Base-by-base conservation (phyloP, 2,113 vertebrate genomes). In the Nestor notabilis region DNA sequence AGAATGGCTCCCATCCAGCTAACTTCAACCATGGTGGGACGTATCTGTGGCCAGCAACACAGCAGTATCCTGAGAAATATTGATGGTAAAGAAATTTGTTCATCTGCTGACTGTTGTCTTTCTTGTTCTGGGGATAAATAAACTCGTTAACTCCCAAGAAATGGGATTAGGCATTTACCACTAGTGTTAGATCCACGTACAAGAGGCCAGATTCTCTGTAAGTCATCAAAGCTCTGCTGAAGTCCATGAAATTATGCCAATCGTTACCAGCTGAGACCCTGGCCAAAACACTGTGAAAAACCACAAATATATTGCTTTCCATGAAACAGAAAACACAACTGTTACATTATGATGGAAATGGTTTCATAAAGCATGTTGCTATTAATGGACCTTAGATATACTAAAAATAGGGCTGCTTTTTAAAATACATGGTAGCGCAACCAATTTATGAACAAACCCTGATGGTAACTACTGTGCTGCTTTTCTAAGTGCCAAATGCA, bases 401-500 rank as follows among this genome's bases (percentile, higher is more conserved):
- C 27, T 66, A 71, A 94, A 89, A 95, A 78, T 71, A 93, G 18
- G 28, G 15, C 75, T 88, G 18, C 33, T 83, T 12, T 81, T 92
- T 92, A 75, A 95, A 92, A 88, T 86, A 74, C 8, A 35, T 7
- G 35, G 29, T 49, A 71, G 25, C 83, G 18, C 49, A 46, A 84
- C 37, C 68, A 68, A 50, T 74, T 92, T 89, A 83, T 74, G 60
- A 86, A 53, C 21, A 86, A 90, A 53, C 9, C 7, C 46, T 33
- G 25, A 16, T 39, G 56, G 43, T 75, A 95, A 76, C 83, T 88
- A 85, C 88, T 88, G 85, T 81, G 71, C 37, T 83, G 79, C 50
- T 92, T 94, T 95, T 64, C 68, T 92, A 96, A 90, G 79, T 94
- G 93, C 75, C 84, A 93, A 93, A 80, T 28, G 70, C 78, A 91